Base-by-base conservation (phyloP, 1,140 invertebrate species). In the Proctacanthus coquilletti region DNA sequence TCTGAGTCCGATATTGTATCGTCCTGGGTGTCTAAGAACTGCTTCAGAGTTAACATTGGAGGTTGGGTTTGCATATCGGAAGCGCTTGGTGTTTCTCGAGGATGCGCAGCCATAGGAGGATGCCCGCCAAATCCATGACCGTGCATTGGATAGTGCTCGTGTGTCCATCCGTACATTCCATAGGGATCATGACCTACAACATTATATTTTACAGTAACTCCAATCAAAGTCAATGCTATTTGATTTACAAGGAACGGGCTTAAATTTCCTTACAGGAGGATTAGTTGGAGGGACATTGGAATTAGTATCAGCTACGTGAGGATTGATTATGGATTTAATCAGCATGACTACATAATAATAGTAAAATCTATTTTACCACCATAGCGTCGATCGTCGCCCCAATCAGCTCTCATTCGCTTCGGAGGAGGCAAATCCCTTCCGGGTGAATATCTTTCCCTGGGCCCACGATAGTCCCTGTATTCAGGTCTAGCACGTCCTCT, bases 1-100 rank as follows among this genome's bases (percentile, higher is more conserved):
- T 97, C 93, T 42, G 96, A 88, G 47, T 98, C 93, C 27, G 86
- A 87, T 51, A 98, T 97, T 29, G 82, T 83, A 60, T 99, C 95
- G 66, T 98, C 94, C 64, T 96, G 93, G 11, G 88, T 85, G 17
- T 80, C 80, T 14, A 98, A 68, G 62, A 97, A 99, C 41, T 89
- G 84, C 64, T 98, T 98, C 57, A 99, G 93, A 0, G 87, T 84
- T 75, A 98, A 80, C 84, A 98, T 93, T 0, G 87, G 80, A 3
- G 92, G 84, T 50, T 94, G 87, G 1, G 80, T 81, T 51, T 53
- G 50, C 3, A 51, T 41, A 41, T 54, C 52, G 20, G 21, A 42
- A 20, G 18, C 20, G 4, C 11, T 18, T 25, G 8, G 18, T 14
- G 33, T n/a, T 11, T 25, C 36, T n/a, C 18, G 5, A 21, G 36